Evolutionary conservation across 2,888 invertebrate genomes (phyloP), one percentile per base, ranked within the genome.

Genomic region (Caenorhabditis virilis): DNA sequence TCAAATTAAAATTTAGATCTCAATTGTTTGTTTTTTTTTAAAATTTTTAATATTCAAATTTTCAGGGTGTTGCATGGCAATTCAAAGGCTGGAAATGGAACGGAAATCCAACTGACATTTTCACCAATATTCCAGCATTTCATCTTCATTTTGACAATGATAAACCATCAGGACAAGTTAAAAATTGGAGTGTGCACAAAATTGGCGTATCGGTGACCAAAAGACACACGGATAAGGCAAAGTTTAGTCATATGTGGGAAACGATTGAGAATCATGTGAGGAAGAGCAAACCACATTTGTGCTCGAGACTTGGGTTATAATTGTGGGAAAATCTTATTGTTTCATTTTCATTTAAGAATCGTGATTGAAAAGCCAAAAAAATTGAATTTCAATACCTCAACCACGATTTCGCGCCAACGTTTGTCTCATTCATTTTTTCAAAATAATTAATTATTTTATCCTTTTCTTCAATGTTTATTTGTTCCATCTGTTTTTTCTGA

Each of bases 1-100:
- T n/a, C n/a, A n/a, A n/a, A n/a, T n/a, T n/a, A n/a, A n/a, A n/a
- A n/a, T n/a, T n/a, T n/a, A n/a, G n/a, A n/a, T n/a, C n/a, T n/a
- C n/a, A n/a, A n/a, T n/a, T n/a, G n/a, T n/a, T n/a, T n/a, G n/a
- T n/a, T n/a, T n/a, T n/a, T n/a, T n/a, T n/a, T n/a, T n/a, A 27
- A 23, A 30, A 47, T 23, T 15, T 35, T 43, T 36, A 43, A n/a
- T n/a, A n/a, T n/a, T n/a, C n/a, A n/a, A n/a, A n/a, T n/a, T n/a
- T 69, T 33, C 93, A 95, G 88, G 98, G 98, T 0, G 97, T 95
- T 1, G 93, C 95, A 0, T 98, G 98, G 98, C 98, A 98, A 86
- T 98, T 98, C 85, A 98, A 98, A 85, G 25, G 78, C 22, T 98
- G 97, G 93, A 97, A 97, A 0, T 97, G 94, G 91, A 92, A 92